Evolutionary conservation across 2,113 vertebrate species (phyloP), one percentile per base, ranked within the genome.

Genomic region (Scortum barcoo): DNA sequence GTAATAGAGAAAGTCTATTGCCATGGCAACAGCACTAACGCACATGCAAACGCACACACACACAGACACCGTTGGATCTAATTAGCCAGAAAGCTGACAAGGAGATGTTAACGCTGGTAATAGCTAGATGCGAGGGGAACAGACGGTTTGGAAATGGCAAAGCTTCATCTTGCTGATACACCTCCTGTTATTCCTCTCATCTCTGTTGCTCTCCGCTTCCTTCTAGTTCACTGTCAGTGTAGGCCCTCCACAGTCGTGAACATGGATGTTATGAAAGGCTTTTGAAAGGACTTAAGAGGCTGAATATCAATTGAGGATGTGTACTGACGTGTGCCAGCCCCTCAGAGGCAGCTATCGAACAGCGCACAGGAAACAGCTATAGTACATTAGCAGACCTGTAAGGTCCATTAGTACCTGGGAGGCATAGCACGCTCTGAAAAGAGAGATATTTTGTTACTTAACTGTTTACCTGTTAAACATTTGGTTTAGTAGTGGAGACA

Each of bases 71-170:
- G 60, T 76, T 83, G 86, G 73, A 70, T 84, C 78, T 92, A 93
- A 93, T 93, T 91, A 94, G 71, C 78, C 73, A 66, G 75, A 80
- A 84, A 85, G 78, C 84, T 91, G 87, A 93, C 89, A 83, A 86
- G 87, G 82, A 89, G 87, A 90, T 75, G 85, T 73, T 86, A 89
- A 92, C 66, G 19, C 80, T 66, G 81, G 30, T 89, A 92, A 93
- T 90, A 84, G 85, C 72, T 75, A 3, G 75, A 90, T 62, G 77
- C 12, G 26, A 83, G 75, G 83, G 70, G 65, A 92, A 87, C 85
- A 91, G 90, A 82, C 66, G 63, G 75, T 86, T 89, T 80, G 79
- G 68, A 89, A 90, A 92, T 78, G 80, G 79, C 58, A 78, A 67
- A 69, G 76, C 78, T 74, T 88, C 78, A 38, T 85, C 70, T 80